These are phyloP conservation scores for Florisuga fusca DNA, from an alignment of 2,797 vertebrate genomes.

Conservation along the genomic window DNA sequence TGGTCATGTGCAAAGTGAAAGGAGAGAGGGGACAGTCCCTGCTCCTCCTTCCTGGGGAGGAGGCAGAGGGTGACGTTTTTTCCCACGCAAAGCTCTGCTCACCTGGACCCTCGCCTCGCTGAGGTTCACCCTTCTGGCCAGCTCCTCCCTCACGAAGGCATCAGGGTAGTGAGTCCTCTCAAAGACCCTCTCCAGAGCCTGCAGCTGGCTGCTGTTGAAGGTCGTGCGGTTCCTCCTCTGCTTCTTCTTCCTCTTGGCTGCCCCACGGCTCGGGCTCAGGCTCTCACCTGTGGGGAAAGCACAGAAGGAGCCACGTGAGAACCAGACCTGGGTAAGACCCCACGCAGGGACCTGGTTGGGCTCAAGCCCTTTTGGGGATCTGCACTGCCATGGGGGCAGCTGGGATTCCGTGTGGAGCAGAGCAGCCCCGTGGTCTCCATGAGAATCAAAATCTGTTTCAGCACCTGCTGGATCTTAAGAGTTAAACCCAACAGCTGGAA, in stretches of 20 bases:
- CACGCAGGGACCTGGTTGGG: rapidly evolving
- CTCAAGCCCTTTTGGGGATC: neutral
- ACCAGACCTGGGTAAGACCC: rapidly evolving
- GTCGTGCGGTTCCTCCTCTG: slow-evolving; percentile 87
- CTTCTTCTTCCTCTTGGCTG: slow-evolving; percentile 83
- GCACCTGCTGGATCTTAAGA: neutral
- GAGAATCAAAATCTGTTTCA: neutral
- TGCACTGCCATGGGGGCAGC: neutral
- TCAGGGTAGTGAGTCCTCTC: slow-evolving; percentile 87
- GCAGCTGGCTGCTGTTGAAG: slow-evolving; percentile 86
- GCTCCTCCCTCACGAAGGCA: slow-evolving; percentile 84
- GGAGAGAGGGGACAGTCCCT: neutral
- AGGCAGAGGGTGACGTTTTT: neutral
- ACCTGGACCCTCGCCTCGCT: slow-evolving; percentile 87
- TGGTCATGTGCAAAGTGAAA: neutral
- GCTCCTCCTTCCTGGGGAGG: neutral
- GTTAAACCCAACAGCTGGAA: neutral
- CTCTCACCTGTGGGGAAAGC: slow-evolving; percentile 69
- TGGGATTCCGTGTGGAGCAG: rapidly evolving
- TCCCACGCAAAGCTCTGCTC: slow-evolving; percentile 40
- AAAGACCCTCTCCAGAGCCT: slow-evolving; percentile 85
- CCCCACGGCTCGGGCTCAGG: slow-evolving; percentile 64
- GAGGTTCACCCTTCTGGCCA: slow-evolving; percentile 84
- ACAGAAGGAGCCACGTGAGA: neutral
- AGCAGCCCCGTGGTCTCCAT: neutral